phyloP scores from a whole-genome alignment of 2,113 vertebrate species.

The Corapipo altera region DNA sequence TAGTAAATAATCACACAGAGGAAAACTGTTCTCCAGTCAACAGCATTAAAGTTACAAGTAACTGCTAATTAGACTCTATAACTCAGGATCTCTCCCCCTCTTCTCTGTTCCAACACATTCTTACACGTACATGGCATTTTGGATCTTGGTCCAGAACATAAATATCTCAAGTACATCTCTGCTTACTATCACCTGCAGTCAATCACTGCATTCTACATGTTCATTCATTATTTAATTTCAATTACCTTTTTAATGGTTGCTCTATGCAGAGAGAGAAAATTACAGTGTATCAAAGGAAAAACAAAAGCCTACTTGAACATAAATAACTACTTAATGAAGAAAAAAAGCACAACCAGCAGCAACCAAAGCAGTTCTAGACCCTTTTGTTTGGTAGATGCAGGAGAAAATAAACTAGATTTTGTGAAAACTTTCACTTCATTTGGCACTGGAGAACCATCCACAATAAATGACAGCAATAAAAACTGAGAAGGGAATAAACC shows the following conservation, averaged over 20 bases:
- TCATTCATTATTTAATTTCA: neutral
- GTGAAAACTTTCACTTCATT: slow-evolving; percentile 19
- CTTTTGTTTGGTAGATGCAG: neutral
- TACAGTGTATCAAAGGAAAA: neutral
- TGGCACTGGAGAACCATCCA: slow-evolving; percentile 16
- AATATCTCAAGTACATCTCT: neutral
- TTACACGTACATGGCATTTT: neutral
- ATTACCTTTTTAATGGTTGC: neutral
- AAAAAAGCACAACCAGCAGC: neutral
- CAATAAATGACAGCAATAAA: slow-evolving; percentile 54
- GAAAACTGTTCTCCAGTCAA: neutral
- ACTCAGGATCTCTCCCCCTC: neutral
- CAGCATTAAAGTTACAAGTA: neutral
- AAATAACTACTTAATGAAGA: neutral
- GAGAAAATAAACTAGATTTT: slow-evolving; percentile 18
- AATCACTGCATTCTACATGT: neutral
- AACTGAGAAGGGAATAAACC: neutral
- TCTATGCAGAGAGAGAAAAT: neutral
- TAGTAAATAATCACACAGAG: neutral
- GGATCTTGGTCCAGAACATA: neutral
- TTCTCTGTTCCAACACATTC: neutral
- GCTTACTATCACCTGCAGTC: neutral
- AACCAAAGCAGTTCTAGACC: neutral
- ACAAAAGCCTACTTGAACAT: neutral
- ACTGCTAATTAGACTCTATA: neutral